Evolutionary conservation across 2,113 vertebrate genomes (phyloP), one percentile per base, ranked within the genome.

Genomic region (Athene noctua): DNA sequence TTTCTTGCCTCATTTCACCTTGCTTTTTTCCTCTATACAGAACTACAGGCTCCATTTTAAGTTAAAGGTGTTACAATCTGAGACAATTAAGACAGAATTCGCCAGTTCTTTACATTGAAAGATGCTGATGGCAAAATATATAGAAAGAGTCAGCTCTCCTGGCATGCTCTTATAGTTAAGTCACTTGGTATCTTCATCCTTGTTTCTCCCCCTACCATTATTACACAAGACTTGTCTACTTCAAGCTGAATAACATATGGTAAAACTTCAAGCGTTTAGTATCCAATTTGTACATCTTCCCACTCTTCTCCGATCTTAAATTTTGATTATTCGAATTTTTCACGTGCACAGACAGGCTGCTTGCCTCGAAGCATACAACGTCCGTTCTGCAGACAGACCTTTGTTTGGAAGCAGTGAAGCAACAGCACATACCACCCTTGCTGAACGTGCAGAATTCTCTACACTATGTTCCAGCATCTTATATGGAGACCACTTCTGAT

Each of bases 401-500:
- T 40, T 34, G 27, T 44, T 51, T 73, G 54, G 59, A 93, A 93
- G 65, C 68, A 47, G 27, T 1, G 36, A 83, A 71, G 81, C 46
- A 52, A 38, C 25, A 74, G 40, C 46, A 36, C 15, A 5, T 4
- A 27, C 32, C 14, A 36, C 27, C 10, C 10, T 4, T 19, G 29
- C 9, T 71, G 71, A 82, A 21, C 29, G 44, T 78, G 38, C 71
- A 83, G 30, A 66, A 83, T 66, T 23, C 46, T 83, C 72, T 46
- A 27, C 5, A 0, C 57, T 32, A 10, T 8, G 25, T 49, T 44
- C 38, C 11, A 54, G 66, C n/a, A 29, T 23, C 1, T 1, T 22
- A 17, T 12, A 42, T 3, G 11, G 40, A 67, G 21, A 55, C 7
- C 13, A 3, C 32, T 62, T 75, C 70, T 44, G 22, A 68, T 55